Evolutionary conservation across 2,113 vertebrate genomes (phyloP), one percentile per base, ranked within the genome.

Genomic region (Microtus montanus): DNA sequence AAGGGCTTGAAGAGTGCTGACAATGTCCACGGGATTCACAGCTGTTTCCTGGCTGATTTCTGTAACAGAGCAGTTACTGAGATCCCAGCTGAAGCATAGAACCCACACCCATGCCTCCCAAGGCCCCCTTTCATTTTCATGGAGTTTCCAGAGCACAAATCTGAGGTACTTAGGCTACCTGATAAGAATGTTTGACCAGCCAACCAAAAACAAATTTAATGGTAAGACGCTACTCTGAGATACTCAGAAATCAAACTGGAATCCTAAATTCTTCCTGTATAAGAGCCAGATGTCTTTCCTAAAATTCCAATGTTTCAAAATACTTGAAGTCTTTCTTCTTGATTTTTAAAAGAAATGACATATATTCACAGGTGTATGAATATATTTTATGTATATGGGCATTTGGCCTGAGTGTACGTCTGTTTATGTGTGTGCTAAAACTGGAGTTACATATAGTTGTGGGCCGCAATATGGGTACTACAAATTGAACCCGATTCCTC

Each of bases 31-130:
- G 0, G 99, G 99, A 96, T 99, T 99, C 41, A 99, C 99, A 0
- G 99, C 99, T 0, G 99, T 99, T 98, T 99, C 99, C 98, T 99
- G 99, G 98, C 99, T 99, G 98, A 99, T 99, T 97, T 99, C 99
- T 99, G 98, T 90, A 98, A 98, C 54, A 74, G 75, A 97, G 92
- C 9, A 63, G 1, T 49, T 95, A 86, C 58, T 94, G 44, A 97
- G 90, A 83, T 85, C 24, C n/a, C 4, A 15, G 9, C 63, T 64
- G 52, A 58, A 87, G 28, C 1, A 30, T 7, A 93, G 58, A 74
- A 7, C 20, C 12, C 33, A 3, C 11, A 30, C 14, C 9, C 58
- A 71, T 84, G 66, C 49, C 6, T 7, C 6, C 77, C 33, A 30
- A 38, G 1, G 63, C 11, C 20, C 26, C 38, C 44, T 58, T 78